A percentile compares a stretch with the other conserved stretches of the same genome.
These are phyloP conservation scores for Chondrosia reniformis DNA, from an alignment of 37 sponge, comb jelly and placozoan species.

Conservation along the genomic window DNA sequence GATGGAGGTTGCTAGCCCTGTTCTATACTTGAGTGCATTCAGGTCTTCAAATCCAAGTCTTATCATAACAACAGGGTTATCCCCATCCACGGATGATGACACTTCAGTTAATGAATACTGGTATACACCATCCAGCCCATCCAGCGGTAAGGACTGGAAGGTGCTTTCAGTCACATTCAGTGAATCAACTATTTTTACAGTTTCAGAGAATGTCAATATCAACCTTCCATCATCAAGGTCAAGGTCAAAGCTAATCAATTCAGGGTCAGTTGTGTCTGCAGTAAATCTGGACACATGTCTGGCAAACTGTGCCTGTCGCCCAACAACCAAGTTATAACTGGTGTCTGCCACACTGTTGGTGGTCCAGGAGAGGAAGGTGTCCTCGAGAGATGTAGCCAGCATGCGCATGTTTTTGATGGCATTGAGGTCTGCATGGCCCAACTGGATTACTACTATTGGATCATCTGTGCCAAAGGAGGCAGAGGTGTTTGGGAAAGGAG, in stretches of 20 bases:
- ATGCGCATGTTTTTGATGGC: constrained; percentile 67
- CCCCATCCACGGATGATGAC: constrained; percentile 64
- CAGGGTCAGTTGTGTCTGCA: constrained; percentile 68
- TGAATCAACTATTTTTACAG: constrained; percentile 78
- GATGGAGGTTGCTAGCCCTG: constrained; percentile 35
- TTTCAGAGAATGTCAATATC: constrained; percentile 87
- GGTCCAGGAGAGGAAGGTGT: constrained; percentile 61
- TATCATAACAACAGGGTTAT: constrained; percentile 68
- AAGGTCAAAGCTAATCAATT: constrained; percentile 72
- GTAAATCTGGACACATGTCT: constrained; percentile 37
- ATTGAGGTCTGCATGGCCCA: constrained; percentile 82
- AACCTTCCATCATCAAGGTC: constrained; percentile 78
- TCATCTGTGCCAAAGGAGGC: constrained; percentile 57
- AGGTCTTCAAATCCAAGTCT: constrained; percentile 80
- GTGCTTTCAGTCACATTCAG: constrained; percentile 75
- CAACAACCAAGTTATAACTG: constrained; percentile 59
- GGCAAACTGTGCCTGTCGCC: constrained; percentile 4
- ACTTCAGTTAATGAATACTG: constrained; percentile 50
- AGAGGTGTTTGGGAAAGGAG: constrained; percentile 74
- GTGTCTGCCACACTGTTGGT: constrained; percentile 54
- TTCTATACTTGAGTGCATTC: constrained; percentile 81
- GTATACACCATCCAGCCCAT: constrained; percentile 1
- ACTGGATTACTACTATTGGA: constrained; percentile 49
- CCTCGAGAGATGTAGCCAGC: constrained; percentile 30
- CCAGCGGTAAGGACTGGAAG: constrained; percentile 32